Percentiles rank a stretch among this genome's conserved stretches.
Conservation (phyloP, 2,888 invertebrate species). For the Protula sp. region DNA sequence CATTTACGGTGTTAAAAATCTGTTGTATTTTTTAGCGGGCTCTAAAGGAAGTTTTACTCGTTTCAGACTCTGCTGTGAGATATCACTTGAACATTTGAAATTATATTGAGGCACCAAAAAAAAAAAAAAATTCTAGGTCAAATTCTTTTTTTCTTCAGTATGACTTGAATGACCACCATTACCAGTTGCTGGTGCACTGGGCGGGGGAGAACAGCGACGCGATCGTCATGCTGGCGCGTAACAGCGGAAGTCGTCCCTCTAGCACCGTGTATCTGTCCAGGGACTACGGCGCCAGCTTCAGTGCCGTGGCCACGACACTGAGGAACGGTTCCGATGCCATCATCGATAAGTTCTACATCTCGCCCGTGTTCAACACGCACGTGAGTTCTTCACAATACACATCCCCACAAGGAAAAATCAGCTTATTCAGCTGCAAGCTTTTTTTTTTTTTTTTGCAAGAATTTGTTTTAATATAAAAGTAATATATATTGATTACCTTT, state of each 20-base stretch:
- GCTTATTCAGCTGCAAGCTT: no score
- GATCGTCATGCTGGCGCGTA: constrained; percentile 77
- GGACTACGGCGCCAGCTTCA: constrained; percentile 76
- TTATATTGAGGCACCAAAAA: no score
- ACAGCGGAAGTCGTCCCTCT: constrained; percentile 54
- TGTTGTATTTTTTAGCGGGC: no score
- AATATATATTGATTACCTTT: no score
- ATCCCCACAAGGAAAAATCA: no score
- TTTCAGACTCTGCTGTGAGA: no score
- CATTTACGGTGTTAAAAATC: no score
- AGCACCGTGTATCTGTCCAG: constrained; percentile 80
- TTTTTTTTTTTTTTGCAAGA: no score
- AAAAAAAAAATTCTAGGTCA: no score
- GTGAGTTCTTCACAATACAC: constrained; percentile 55
- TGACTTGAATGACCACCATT: constrained; percentile 76
- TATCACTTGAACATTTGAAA: no score
- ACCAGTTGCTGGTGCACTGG: constrained; percentile 88
- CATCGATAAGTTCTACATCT: constrained; percentile 78
- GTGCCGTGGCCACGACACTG: constrained; percentile 59
- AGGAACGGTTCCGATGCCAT: constrained; percentile 63
- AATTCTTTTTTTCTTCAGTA: constrained; percentile 61
- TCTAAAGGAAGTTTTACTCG: no score
- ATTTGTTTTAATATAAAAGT: no score
- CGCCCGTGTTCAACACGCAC: constrained; percentile 71
- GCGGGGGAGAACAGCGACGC: constrained; percentile 81